Conservation (phyloP, 2,113 vertebrate genomes). For the Nettapus auritus region DNA sequence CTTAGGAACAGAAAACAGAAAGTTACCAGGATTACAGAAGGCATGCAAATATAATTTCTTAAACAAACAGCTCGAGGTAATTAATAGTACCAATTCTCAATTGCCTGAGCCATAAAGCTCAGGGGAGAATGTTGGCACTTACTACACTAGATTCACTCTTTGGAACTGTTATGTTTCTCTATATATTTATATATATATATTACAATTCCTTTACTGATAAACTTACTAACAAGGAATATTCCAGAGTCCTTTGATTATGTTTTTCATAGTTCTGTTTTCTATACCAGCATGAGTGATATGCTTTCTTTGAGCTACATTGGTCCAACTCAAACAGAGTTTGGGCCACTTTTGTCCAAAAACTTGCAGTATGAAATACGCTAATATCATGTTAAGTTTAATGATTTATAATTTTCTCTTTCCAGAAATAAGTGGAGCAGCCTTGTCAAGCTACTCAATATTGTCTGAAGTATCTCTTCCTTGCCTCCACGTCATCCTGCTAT, state of each 20-base stretch:
- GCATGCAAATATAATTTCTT: not conserved
- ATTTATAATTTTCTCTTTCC: not conserved
- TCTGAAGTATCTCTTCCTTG: not conserved
- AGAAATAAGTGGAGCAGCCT: not conserved
- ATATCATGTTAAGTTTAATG: not conserved
- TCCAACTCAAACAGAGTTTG: not conserved
- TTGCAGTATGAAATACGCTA: not conserved
- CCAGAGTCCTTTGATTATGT: accelerated
- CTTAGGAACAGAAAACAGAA: not conserved
- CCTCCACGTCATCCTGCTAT: not conserved
- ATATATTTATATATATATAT: not conserved
- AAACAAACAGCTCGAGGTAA: constrained; percentile 42
- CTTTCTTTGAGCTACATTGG: not conserved
- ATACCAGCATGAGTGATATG: accelerated
- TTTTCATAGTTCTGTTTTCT: not conserved
- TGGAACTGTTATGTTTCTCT: not conserved
- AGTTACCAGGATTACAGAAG: constrained; percentile 4
- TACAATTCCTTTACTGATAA: not conserved
- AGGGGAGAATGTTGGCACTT: not conserved
- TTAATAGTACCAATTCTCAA: constrained; percentile 30
- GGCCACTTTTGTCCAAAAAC: not conserved
- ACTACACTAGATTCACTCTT: not conserved
- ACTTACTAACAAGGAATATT: not conserved
- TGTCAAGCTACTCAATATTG: not conserved
- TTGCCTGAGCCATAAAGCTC: not conserved